Base-by-base conservation (phyloP, 2,888 invertebrate genomes). In the Diadegma fenestrale region DNA sequence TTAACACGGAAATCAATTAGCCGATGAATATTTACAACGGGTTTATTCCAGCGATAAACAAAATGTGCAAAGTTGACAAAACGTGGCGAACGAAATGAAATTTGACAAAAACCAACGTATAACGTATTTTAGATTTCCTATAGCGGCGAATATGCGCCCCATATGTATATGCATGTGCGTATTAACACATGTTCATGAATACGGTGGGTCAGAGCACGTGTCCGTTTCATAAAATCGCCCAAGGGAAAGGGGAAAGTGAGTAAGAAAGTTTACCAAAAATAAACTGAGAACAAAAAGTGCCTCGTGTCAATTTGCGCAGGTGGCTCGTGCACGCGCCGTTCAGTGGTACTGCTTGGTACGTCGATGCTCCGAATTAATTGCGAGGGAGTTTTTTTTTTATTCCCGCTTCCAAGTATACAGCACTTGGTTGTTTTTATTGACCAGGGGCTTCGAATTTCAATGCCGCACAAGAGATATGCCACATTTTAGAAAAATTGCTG, bases 251-350 rank as follows among this genome's bases (percentile, higher is more conserved):
- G 58, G 80, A 78, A 85, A 81, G 66, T 75, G 78, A 73, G 81
- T 81, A 37, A 73, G 78, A 63, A 76, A 71, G 66, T 66, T 77
- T 61, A 68, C 54, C 61, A 77, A 80, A 48, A 80, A 58, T 58
- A 68, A 61, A 48, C n/a, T 19, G 30, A 69, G 66, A 80, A 81
- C 68, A 77, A 84, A 77, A 84, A 81, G 51, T 81, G 80, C 84
- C 84, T 63, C 68, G 72, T 81, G 84, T 84, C 80, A 77, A 84
- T 84, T 81, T 84, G 84, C 73, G 77, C 84, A 84, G 84, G 80
- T 81, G 84, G 73, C 37, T 63, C 64, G 10, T 43, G 76, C 78
- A 72, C 81, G 73, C 78, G 76, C 43, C 66, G 26, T 63, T 48
- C n/a, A 5, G 19, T 54, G 80, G 76, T 77, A 80, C 80, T 41